Evolutionary conservation across 2,888 invertebrate genomes (phyloP).

Genomic region (Philonicus albiceps): DNA sequence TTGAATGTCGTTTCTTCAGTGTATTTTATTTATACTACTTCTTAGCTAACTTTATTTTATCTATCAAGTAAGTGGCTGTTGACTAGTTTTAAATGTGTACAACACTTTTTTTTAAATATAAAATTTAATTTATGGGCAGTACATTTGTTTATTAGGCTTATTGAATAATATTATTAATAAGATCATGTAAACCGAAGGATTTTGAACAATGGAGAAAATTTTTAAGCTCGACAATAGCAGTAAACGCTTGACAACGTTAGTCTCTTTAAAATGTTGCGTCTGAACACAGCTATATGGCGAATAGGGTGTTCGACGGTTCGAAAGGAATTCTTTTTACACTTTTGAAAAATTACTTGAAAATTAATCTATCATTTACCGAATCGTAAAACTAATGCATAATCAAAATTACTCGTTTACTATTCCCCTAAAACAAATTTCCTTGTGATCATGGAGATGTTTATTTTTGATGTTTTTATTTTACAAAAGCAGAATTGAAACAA

Average conservation of each 20-base stretch:
- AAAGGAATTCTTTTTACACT: background rate
- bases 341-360: constrained; percentile 10
- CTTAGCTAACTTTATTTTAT: background rate
- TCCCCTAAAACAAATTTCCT: background rate
- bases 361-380: constrained; percentile 43
- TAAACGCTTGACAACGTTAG: background rate
- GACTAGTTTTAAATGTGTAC: background rate
- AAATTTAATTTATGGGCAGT: background rate
- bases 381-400: constrained; percentile 39
- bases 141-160: background rate
- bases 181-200: background rate
- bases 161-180: background rate
- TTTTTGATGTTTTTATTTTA: background rate
- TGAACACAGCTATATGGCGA: constrained; percentile 54
- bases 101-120: background rate
- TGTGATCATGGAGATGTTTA: background rate
- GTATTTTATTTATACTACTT: background rate
- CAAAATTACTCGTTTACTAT: constrained; percentile 31
- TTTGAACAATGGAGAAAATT: background rate
- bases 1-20: background rate
- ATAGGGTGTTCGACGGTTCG: constrained; percentile 60
- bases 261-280: constrained; percentile 1
- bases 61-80: background rate
- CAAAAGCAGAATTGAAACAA: constrained; percentile 9
- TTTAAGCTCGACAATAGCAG: background rate